phyloP scores from a whole-genome alignment of 2,797 vertebrate genomes.

The Leptoclinus maculatus region DNA sequence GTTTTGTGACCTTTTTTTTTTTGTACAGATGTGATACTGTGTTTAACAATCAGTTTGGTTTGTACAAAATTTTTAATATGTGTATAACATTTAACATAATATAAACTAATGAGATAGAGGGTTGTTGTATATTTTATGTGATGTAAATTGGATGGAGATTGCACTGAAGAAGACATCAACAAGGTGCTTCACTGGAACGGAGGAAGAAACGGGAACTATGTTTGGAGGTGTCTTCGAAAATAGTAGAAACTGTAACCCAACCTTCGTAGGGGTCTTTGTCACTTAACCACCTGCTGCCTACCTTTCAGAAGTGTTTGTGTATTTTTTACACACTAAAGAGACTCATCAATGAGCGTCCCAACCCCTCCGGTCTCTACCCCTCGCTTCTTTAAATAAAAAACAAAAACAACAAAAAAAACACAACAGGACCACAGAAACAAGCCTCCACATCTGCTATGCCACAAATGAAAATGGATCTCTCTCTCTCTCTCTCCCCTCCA shows the following conservation, averaged over 20 bases:
- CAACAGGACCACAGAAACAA: conserved; percentile 70
- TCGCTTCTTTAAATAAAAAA: conserved; percentile 23
- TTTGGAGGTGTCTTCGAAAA: conserved; percentile 49
- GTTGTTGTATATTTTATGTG: conserved; percentile 76
- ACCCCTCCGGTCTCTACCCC: conserved; percentile 58
- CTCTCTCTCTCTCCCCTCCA: conserved; percentile 17
- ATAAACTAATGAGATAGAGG: conserved; percentile 74
- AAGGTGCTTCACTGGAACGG: conserved; percentile 63
- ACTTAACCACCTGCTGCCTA: conserved; percentile 84
- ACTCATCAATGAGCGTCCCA: conserved; percentile 56
- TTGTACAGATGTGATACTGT: conserved; percentile 80
- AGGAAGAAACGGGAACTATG: conserved; percentile 18
- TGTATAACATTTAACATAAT: conserved; percentile 84
- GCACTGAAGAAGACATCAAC: conserved; percentile 66
- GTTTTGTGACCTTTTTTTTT: conserved; percentile 68
- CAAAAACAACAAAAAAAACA: background rate
- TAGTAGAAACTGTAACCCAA: conserved; percentile 71
- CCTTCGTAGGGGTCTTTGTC: conserved; percentile 69
- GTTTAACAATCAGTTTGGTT: conserved; percentile 80
- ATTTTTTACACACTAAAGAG: conserved; percentile 67
- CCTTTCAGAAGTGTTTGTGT: conserved; percentile 77
- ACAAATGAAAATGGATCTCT: conserved; percentile 63
- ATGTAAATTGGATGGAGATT: conserved; percentile 61
- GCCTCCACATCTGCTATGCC: conserved; percentile 75
- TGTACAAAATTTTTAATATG: conserved; percentile 82